Evolutionary conservation across 2,888 invertebrate genomes (phyloP).

Genomic region (Hirudinaria manillensis): DNA sequence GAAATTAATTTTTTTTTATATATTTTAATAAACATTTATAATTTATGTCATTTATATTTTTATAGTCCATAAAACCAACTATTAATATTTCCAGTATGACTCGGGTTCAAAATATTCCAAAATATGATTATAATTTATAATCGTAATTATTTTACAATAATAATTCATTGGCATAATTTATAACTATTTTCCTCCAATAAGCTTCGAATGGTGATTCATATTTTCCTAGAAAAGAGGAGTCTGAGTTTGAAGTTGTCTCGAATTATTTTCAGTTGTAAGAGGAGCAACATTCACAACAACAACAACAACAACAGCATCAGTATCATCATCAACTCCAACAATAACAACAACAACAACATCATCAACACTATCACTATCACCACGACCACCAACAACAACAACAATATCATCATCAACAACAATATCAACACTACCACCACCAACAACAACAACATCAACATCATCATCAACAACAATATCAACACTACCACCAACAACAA

Average conservation of each 20-base stretch:
- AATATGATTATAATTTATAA: too few relatives aligned
- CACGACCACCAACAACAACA: conserved; percentile 30
- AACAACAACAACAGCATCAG: background rate
- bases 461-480: conserved; percentile 7
- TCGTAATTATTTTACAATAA: background rate
- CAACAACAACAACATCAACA: conserved; percentile 19
- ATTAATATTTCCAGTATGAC: too few relatives aligned
- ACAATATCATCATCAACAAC: conserved; percentile 26
- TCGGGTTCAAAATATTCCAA: too few relatives aligned
- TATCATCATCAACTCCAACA: background rate
- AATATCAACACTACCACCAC: conserved; percentile 30
- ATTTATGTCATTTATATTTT: too few relatives aligned
- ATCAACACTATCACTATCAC: conserved; percentile 3
- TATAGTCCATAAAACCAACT: too few relatives aligned
- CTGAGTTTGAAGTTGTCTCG: too few relatives aligned
- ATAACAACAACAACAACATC: background rate
- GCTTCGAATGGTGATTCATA: too few relatives aligned
- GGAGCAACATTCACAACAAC: background rate
- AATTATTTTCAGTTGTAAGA: background rate
- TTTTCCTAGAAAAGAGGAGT: too few relatives aligned
- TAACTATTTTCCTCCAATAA: too few relatives aligned
- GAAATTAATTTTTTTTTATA: too few relatives aligned
- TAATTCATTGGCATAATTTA: conserved; percentile 6
- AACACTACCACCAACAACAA: background rate
- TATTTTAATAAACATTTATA: too few relatives aligned